Conservation (phyloP, 1,140 invertebrate genomes). For the Paraescarpia echinospica region DNA sequence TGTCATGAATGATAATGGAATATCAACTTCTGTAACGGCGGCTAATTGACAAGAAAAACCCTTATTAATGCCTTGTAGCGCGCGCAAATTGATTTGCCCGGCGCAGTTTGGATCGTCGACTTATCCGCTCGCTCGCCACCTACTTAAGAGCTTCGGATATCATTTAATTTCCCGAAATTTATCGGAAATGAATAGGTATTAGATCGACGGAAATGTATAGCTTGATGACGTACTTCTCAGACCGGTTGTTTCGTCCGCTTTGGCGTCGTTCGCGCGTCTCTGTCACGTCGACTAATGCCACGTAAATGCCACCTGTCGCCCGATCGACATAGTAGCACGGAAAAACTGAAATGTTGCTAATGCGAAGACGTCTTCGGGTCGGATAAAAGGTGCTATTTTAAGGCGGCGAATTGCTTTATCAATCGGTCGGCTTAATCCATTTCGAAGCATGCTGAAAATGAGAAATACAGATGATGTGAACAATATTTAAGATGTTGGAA, state of each 20-base stretch:
- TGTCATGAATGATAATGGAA: slow-evolving; percentile 6
- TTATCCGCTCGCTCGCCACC: background rate
- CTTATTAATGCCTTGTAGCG: slow-evolving; percentile 1
- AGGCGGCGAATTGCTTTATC: background rate
- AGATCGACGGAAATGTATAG: background rate
- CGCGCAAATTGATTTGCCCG: slow-evolving; percentile 3
- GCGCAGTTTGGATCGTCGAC: background rate
- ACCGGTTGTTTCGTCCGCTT: background rate
- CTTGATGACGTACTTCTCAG: background rate
- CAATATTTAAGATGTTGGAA: too few relatives aligned
- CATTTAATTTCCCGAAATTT: slow-evolving; percentile 1
- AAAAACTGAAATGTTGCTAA: slow-evolving; percentile 1
- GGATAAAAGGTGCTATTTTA: slow-evolving; percentile 6
- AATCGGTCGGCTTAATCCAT: background rate
- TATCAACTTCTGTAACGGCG: background rate
- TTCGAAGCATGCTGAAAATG: too few relatives aligned
- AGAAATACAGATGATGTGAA: too few relatives aligned
- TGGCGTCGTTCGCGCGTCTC: background rate
- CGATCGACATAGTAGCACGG: background rate
- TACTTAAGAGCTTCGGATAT: slow-evolving; percentile 1
- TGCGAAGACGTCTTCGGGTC: background rate
- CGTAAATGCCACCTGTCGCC: background rate
- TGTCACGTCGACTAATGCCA: background rate
- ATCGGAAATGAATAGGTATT: slow-evolving; percentile 6
- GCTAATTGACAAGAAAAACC: slow-evolving; percentile 5